A percentile compares a stretch with the other conserved stretches of the same genome.
These are phyloP conservation scores for Drosophila tropicalis DNA, from an alignment of 1,140 invertebrate genomes.

Conservation along the genomic window DNA sequence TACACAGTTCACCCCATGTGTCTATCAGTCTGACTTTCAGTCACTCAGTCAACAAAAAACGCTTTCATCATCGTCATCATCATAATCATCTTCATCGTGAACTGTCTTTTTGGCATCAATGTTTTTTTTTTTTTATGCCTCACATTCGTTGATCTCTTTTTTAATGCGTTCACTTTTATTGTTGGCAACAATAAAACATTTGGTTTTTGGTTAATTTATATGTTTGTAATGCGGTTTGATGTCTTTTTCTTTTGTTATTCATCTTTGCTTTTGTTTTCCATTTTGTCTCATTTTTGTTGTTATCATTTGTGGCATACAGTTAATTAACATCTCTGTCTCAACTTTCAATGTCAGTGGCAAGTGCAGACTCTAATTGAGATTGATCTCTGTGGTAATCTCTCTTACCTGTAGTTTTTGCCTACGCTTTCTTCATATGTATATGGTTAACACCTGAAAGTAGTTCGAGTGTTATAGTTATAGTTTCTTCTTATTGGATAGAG, in stretches of 20 bases:
- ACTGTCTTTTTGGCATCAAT: conserved; percentile 18
- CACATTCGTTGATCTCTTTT: conserved; percentile 32
- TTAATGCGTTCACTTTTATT: conserved; percentile 62
- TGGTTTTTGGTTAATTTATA: conserved; percentile 26
- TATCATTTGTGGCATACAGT: conserved; percentile 52
- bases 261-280: too few relatives aligned
- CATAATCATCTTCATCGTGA: conserved; percentile 15
- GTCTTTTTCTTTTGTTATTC: conserved; percentile 35
- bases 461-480: conserved; percentile 10
- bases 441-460: conserved; percentile 32
- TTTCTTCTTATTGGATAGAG: too few relatives aligned
- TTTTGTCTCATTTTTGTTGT: conserved; percentile 38
- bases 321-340: conserved; percentile 71
- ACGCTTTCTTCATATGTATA: conserved; percentile 14
- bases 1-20: conserved; percentile 32
- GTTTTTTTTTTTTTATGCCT: conserved; percentile 28
- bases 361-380: conserved; percentile 46
- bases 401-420: background rate
- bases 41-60: conserved; percentile 59
- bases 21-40: conserved; percentile 18
- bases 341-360: conserved; percentile 77
- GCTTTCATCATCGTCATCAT: conserved; percentile 62
- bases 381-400: conserved; percentile 8
- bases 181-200: conserved; percentile 41
- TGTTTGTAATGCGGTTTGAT: conserved; percentile 55